Percentiles rank a stretch among this genome's conserved stretches.
phyloP scores from a whole-genome alignment of 1,140 invertebrate genomes.

The Hypsibius dujardini region DNA sequence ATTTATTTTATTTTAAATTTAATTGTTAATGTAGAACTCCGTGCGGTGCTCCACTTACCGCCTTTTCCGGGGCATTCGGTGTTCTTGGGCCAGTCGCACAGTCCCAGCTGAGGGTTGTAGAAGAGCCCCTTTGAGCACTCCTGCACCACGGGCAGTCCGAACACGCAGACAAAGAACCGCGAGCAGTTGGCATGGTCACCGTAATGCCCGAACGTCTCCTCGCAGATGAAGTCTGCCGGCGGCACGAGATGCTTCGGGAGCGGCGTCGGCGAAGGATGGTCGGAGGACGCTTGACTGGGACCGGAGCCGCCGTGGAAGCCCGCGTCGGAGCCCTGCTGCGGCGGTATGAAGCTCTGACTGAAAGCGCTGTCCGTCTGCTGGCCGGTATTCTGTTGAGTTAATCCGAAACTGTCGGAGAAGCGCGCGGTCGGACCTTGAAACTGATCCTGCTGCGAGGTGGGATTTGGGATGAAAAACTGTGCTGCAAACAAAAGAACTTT shows the following conservation, averaged over 20 bases:
- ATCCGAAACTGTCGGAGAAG: neutral
- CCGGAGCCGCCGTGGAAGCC: neutral
- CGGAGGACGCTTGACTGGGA: neutral
- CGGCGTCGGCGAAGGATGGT: neutral
- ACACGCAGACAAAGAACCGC: constrained; percentile 83
- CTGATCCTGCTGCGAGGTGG: neutral
- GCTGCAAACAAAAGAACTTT: neutral
- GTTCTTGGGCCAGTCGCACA: constrained; percentile 84
- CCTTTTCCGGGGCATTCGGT: constrained; percentile 35
- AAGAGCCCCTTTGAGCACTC: constrained; percentile 65
- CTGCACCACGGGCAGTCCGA: constrained; percentile 52
- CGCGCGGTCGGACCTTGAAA: neutral
- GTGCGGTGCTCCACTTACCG: constrained; percentile 15
- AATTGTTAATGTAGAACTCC: too few relatives aligned
- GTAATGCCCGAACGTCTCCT: constrained; percentile 85
- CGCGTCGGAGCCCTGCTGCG: neutral
- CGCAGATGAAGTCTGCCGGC: constrained; percentile 53
- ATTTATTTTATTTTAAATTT: too few relatives aligned
- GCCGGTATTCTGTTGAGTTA: neutral
- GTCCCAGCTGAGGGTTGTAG: constrained; percentile 67
- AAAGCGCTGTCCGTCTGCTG: neutral
- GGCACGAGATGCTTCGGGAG: neutral
- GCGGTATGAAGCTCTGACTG: neutral
- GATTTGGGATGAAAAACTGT: constrained; percentile 8
- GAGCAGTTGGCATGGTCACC: constrained; percentile 72